Evolutionary conservation across 2,888 invertebrate genomes (phyloP), one percentile per base, ranked within the genome.

Genomic region (Microctonus brassicae): DNA sequence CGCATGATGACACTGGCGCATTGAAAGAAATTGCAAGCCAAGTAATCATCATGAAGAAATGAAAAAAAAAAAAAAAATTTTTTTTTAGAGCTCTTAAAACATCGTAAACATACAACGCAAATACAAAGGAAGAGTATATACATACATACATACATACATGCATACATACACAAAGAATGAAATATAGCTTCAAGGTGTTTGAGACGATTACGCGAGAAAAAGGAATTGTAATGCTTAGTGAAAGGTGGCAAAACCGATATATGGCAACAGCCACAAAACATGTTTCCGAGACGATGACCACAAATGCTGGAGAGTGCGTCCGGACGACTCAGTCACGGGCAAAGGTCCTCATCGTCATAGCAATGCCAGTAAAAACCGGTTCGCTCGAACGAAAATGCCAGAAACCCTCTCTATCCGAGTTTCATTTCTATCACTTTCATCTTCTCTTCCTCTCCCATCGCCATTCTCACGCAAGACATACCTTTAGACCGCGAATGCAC

Each of bases 341-440:
- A 61, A 67, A 65, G 65, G 34, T 17, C 22, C 34, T 65, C 24
- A 24, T 55, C 26, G 29, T 58, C 72, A 62, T 29, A 29, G 66
- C 62, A 62, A 61, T 52, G 71, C 69, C 57, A 61, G 57, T 47
- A 69, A 69, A 47, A 77, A 77, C 76, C 77, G 76, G 76, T 76
- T 77, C 70, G 71, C 58, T 47, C 69, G 71, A 73, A 75, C 20
- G 62, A 61, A 65, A 39, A 71, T 53, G 63, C 67, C 34, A 60
- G 33, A 62, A 52, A 70, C 70, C 72, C 74, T 72, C 65, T 72
- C 71, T 47, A 71, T 68, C 60, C 62, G 66, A 74, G 69, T 65
- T 67, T 66, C 77, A 69, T 42, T 47, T 63, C 55, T 29, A 69
- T 36, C 7, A 47, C 47, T 47, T 47, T 17, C 47, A 17, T 47